Evolutionary conservation across 2,888 invertebrate species (phyloP).

Genomic region (Heterodera filipjevi): DNA sequence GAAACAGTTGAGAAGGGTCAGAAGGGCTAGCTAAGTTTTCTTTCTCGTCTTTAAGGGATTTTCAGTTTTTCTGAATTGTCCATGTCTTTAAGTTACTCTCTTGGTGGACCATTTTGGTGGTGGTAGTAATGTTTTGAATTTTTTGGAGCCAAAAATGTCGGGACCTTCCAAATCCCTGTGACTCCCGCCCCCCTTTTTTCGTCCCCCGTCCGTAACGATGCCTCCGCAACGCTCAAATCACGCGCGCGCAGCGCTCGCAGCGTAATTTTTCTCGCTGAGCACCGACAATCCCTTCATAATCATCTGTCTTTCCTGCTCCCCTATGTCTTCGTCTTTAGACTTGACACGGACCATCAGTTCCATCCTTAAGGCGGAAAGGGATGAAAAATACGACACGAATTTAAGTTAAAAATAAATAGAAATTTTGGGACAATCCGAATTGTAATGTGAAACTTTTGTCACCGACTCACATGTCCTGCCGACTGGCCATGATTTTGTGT

Average conservation of each 20-base stretch:
- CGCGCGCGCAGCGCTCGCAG: slow-evolving; percentile 48
- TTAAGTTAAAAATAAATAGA: too few species aligned
- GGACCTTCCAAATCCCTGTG: too few species aligned
- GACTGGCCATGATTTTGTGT: slow-evolving; percentile 44
- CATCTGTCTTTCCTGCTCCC: slow-evolving; percentile 43
- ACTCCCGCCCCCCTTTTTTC: not conserved
- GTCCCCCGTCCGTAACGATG: slow-evolving; percentile 37
- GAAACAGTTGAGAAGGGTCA: not conserved
- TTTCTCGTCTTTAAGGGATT: too few species aligned
- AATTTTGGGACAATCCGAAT: slow-evolving; percentile 34
- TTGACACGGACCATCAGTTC: not conserved
- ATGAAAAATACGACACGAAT: too few species aligned
- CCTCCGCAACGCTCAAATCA: slow-evolving; percentile 49
- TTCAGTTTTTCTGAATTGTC: too few species aligned
- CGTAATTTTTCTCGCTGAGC: slow-evolving; percentile 32
- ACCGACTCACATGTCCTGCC: slow-evolving; percentile 35
- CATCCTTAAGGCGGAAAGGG: too few species aligned
- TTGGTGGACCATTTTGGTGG: too few species aligned
- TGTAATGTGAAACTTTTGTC: too few species aligned
- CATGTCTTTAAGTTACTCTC: too few species aligned
- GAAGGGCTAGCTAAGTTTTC: too few species aligned
- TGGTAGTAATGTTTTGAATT: too few species aligned
- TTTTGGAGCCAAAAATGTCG: too few species aligned
- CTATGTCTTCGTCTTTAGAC: slow-evolving; percentile 31
- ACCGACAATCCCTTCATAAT: slow-evolving; percentile 44